Evolutionary conservation across 1,140 invertebrate genomes (phyloP), one percentile per base, ranked within the genome.

Genomic region (Drosophila pseudoananassae): DNA sequence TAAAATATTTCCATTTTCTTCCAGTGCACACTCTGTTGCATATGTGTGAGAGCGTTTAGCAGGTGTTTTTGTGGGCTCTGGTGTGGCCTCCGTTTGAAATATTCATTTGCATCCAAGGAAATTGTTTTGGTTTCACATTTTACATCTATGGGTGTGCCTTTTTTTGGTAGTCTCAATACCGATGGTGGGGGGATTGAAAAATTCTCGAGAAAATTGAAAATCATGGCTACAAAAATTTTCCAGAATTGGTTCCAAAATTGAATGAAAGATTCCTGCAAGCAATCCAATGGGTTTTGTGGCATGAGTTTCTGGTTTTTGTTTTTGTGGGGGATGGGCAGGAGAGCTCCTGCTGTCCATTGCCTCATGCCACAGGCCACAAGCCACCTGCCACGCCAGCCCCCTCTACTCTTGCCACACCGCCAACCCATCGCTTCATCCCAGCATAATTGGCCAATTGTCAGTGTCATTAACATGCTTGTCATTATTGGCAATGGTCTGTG

Each of bases 371-470:
- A 14, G 29, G 46, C 27, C n/a, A 17, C 25, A 25, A 12, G 7
- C 27, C 10, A 8, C 17, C 27, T 36, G 14, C n/a, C 6, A 7
- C 9, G 14, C 20, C 29, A 5, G 15, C 29, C 43, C 17, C 20
- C 20, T 15, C 20, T 17, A n/a, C n/a, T n/a, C n/a, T n/a, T n/a
- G n/a, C 14, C 25, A 8, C 9, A 15, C n/a, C 70, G 17, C n/a
- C n/a, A n/a, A n/a, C n/a, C n/a, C n/a, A n/a, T n/a, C n/a, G n/a
- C 8, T 33, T 33, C 54, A 66, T 80, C 45, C 60, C 64, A 53
- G 51, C 74, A 82, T 82, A 87, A 88, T 85, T 87, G 78, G 82
- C 83, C 69, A 78, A 83, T 83, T 72, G 71, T 68, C 64, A 64
- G 74, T 82, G 78, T 88, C 78, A 88, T 88, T 88, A 76, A 71